Evolutionary conservation across 64 coral and sea anemone species (phyloP), one percentile per base, ranked within the genome.

Genomic region (Porites australiensis): DNA sequence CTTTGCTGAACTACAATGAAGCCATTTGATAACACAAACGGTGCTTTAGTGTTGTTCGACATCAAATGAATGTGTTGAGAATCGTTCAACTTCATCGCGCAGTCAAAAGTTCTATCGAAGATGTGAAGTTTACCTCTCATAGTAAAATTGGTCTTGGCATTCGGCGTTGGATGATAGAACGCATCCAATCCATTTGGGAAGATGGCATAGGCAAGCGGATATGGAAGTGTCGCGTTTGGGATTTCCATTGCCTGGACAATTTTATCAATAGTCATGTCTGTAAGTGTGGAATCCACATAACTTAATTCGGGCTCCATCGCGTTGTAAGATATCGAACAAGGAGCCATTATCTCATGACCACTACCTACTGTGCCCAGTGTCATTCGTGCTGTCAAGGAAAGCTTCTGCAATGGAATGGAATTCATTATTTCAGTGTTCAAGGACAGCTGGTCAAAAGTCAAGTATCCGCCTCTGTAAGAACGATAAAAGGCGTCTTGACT

Each of bases 281-380:
- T 50, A 44, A 99, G 86, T 57, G 70, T 93, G 5, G 98, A 92
- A 78, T 96, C 76, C 44, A 99, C 70, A 62, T 92, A 88, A 59
- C 94, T 93, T 6, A 75, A 60, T 46, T 86, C 84, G 6, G 94
- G 94, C 11, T 75, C 83, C 60, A 79, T 87, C 2, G 98, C 88
- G 15, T 59, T 54, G 47, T 91, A 95, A 4, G 61, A 81, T 14
- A 95, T 89, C 4, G 58, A 74, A 48, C 88, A 85, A 21, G 63
- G 82, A 13, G 98, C 94, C 46, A 71, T 73, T 48, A 93, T 22
- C 19, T 76, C 81, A 70, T 86, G 61, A 8, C 50, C 62, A 65
- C 91, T 99, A n/a, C 89, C 88, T 66, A 55, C 14, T 8, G 44
- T 90, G 16, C 98, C 98, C 50, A 99, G 89, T 5, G 90, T 94